Evolutionary conservation across 2,113 vertebrate species (phyloP).

Genomic region (Amphilophus citrinellus): DNA sequence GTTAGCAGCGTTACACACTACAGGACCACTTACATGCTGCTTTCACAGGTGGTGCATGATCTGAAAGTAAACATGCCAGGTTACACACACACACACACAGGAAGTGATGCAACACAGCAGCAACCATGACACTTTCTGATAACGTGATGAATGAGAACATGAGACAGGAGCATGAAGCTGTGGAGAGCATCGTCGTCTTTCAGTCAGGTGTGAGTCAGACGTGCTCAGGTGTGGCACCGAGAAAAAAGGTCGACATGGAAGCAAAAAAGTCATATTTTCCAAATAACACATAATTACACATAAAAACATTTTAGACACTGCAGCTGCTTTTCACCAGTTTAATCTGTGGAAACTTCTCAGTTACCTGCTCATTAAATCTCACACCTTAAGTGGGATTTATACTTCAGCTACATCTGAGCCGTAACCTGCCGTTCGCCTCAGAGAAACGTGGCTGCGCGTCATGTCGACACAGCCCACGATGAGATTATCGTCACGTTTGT

Average conservation of each 20-base stretch:
- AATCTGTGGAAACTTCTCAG: too few species aligned
- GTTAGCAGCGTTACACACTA: constrained; percentile 46
- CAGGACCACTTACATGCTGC: constrained; percentile 89
- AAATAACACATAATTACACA: not conserved
- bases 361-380: not conserved
- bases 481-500: not conserved
- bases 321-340: too few species aligned
- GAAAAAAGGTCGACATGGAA: too few species aligned
- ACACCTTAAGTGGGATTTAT: not conserved
- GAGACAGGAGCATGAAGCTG: not conserved
- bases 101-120: constrained; percentile 41
- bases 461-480: not conserved
- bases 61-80: constrained; percentile 90
- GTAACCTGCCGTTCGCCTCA: not conserved
- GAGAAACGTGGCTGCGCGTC: not conserved
- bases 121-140: not conserved
- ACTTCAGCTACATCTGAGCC: not conserved
- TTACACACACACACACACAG: constrained; percentile 68
- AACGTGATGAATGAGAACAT: not conserved
- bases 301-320: not conserved
- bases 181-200: not conserved
- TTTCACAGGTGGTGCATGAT: constrained; percentile 87
- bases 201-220: not conserved
- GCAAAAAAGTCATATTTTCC: not conserved
- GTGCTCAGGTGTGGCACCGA: not conserved